Evolutionary conservation across 2,888 invertebrate species (phyloP).

Genomic region (Lacanobia oleracea): DNA sequence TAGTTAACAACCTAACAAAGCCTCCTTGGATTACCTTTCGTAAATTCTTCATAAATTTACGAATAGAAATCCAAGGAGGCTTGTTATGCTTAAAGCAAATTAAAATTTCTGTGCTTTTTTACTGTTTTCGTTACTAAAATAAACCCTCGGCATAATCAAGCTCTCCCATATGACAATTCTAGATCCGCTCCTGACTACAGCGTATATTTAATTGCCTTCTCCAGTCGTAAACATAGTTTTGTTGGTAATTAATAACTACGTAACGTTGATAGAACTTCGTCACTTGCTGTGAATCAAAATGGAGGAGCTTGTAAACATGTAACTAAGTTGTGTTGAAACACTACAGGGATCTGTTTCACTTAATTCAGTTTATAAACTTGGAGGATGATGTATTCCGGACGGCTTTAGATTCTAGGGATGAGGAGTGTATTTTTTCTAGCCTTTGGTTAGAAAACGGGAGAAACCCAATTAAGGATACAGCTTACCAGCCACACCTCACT

Average conservation of each 20-base stretch:
- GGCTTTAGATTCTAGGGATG: not conserved
- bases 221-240: slow-evolving; percentile 31
- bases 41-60: too few species aligned
- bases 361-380: slow-evolving; percentile 29
- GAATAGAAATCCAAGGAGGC: too few species aligned
- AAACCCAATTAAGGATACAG: too few species aligned
- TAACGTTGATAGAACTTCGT: slow-evolving; percentile 29
- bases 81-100: too few species aligned
- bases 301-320: slow-evolving; percentile 21
- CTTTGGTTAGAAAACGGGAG: too few species aligned
- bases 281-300: slow-evolving; percentile 25
- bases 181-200: not conserved
- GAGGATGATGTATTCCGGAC: not conserved
- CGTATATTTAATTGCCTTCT: slow-evolving; percentile 22
- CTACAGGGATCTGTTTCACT: slow-evolving; percentile 25
- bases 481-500: too few species aligned
- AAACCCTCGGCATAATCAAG: too few species aligned
- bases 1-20: too few species aligned
- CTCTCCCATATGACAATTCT: too few species aligned
- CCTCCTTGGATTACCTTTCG: too few species aligned
- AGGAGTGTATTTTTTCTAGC: not conserved
- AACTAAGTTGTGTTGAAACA: slow-evolving; percentile 19
- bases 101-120: too few species aligned
- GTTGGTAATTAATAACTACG: slow-evolving; percentile 33
- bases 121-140: too few species aligned